Conservation (phyloP, 2,113 vertebrate genomes). For the Nansenia antarctica region DNA sequence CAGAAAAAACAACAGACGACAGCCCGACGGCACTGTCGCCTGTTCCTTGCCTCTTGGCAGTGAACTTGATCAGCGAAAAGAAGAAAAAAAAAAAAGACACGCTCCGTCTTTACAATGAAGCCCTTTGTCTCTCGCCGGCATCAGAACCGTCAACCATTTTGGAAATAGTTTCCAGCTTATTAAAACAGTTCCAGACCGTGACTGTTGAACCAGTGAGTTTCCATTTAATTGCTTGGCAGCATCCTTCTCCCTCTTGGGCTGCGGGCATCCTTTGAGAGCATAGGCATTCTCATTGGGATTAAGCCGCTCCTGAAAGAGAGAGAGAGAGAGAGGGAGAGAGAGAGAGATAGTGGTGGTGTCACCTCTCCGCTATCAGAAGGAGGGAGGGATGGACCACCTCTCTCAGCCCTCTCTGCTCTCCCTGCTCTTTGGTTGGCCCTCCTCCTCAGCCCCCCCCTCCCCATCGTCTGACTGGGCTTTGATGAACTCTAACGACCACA, state of each 20-base stretch:
- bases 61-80: slow-evolving; percentile 59
- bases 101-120: slow-evolving; percentile 70
- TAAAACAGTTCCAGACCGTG: slow-evolving; percentile 79
- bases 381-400: slow-evolving; percentile 2
- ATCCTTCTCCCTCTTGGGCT: slow-evolving; percentile 60
- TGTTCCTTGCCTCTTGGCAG: slow-evolving; percentile 68
- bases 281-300: slow-evolving; percentile 50
- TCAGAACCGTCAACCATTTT: slow-evolving; percentile 75
- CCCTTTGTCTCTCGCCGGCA: slow-evolving; percentile 76
- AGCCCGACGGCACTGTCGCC: slow-evolving; percentile 67
- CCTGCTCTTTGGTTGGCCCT: too few relatives aligned
- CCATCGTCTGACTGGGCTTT: too few relatives aligned
- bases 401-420: neutral
- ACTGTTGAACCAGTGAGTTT: slow-evolving; percentile 74
- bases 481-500: slow-evolving; percentile 36
- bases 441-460: too few relatives aligned
- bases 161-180: slow-evolving; percentile 83
- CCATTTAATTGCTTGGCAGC: slow-evolving; percentile 75
- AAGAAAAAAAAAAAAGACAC: slow-evolving; percentile 60
- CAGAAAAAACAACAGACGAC: slow-evolving; percentile 60
- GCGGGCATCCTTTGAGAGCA: slow-evolving; percentile 62
- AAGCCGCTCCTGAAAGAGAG: too few relatives aligned
- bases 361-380: slow-evolving; percentile 4
- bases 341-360: slow-evolving; percentile 31
- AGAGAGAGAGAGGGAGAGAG: too few relatives aligned